phyloP scores from a whole-genome alignment of 2,888 invertebrate species.

The Agrotis clavis region DNA sequence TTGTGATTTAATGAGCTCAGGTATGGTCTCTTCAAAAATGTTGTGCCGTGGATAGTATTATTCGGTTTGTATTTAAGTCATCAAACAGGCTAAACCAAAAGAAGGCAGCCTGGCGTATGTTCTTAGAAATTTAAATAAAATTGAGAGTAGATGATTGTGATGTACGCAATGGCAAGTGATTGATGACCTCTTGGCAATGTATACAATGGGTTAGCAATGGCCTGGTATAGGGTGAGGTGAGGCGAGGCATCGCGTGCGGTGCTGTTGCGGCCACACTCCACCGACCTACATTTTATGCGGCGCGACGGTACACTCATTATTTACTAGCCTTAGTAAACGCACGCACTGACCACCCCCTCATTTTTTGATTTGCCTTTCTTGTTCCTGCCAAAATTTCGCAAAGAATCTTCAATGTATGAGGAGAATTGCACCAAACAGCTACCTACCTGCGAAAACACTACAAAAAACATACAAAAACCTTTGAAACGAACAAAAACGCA shows the following conservation, averaged over 20 bases:
- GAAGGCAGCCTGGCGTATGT: neutral
- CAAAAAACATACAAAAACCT: slow-evolving; percentile 83
- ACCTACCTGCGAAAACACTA: slow-evolving; percentile 89
- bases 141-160: slow-evolving; percentile 16
- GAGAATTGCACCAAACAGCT: slow-evolving; percentile 75
- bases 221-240: slow-evolving; percentile 74
- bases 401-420: slow-evolving; percentile 73
- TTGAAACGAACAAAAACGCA: slow-evolving; percentile 86
- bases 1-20: neutral
- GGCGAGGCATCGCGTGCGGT: slow-evolving; percentile 83
- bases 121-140: slow-evolving; percentile 21
- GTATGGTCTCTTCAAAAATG: neutral
- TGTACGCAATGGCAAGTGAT: slow-evolving; percentile 53
- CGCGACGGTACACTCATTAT: slow-evolving; percentile 84
- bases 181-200: slow-evolving; percentile 74
- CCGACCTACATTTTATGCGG: slow-evolving; percentile 91
- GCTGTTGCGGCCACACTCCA: slow-evolving; percentile 83
- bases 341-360: slow-evolving; percentile 80
- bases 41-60: neutral
- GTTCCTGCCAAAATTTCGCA: slow-evolving; percentile 59
- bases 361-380: slow-evolving; percentile 70
- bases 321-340: slow-evolving; percentile 79
- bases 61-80: neutral
- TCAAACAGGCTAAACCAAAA: slow-evolving; percentile 8
- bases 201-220: slow-evolving; percentile 72